These are phyloP conservation scores for Ataeniobius toweri DNA, from an alignment of 2,797 vertebrate species.

Conservation along the genomic window DNA sequence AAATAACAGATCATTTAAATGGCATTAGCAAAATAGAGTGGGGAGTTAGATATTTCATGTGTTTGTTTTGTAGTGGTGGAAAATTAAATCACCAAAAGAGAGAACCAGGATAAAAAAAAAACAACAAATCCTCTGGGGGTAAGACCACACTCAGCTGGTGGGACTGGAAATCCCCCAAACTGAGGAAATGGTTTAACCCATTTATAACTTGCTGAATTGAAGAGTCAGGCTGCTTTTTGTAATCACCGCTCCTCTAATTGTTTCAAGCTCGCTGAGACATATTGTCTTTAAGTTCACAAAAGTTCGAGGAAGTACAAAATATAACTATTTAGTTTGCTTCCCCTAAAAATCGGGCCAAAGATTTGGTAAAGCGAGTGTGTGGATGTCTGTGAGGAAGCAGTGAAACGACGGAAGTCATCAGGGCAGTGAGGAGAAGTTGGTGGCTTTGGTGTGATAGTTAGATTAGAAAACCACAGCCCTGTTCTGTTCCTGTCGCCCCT, in stretches of 20 bases:
- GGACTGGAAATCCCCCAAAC: conserved; percentile 62
- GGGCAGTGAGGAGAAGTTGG: conserved; percentile 40
- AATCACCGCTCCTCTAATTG: conserved; percentile 22
- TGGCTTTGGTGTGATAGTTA: conserved; percentile 37
- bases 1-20: neutral
- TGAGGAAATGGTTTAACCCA: conserved; percentile 70
- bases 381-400: conserved; percentile 55
- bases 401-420: conserved; percentile 61
- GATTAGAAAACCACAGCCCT: conserved; percentile 49
- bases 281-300: conserved; percentile 4
- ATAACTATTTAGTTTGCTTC: neutral
- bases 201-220: conserved; percentile 43
- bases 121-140: conserved; percentile 22
- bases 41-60: conserved; percentile 15
- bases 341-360: neutral
- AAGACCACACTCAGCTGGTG: conserved; percentile 50
- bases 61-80: conserved; percentile 28
- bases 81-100: conserved; percentile 16
- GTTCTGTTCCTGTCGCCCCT: conserved; percentile 31
- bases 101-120: conserved; percentile 1
- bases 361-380: neutral
- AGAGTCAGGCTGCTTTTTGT: neutral
- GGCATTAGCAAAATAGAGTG: neutral
- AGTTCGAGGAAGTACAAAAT: neutral
- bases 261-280: conserved; percentile 11